Evolutionary conservation across 2,797 vertebrate genomes (phyloP).

Genomic region (Pangasius sanitwongsei): DNA sequence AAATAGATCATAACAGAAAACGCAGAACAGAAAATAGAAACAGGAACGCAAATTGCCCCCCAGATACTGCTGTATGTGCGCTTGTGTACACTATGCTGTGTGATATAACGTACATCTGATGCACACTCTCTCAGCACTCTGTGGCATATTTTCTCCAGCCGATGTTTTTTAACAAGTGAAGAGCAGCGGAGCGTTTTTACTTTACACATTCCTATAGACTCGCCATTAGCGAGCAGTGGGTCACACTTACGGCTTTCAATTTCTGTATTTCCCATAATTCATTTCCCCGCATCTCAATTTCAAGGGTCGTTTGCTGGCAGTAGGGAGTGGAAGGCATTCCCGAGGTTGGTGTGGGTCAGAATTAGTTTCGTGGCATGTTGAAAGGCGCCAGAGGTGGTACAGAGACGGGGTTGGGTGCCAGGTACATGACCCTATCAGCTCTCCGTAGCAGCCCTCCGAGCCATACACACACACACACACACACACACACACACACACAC

Average conservation of each 20-base stretch:
- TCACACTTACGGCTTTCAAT: constrained; percentile 63
- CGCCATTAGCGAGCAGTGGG: constrained; percentile 47
- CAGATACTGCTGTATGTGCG: background rate
- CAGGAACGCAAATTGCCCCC: background rate
- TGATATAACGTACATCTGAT: background rate
- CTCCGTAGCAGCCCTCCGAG: background rate
- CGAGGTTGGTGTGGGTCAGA: constrained; percentile 29
- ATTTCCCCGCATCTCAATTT: constrained; percentile 77
- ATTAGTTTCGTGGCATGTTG: constrained; percentile 46
- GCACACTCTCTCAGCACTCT: background rate
- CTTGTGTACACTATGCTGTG: background rate
- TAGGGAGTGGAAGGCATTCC: constrained; percentile 67
- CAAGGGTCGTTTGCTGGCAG: constrained; percentile 78
- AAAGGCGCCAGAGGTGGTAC: constrained; percentile 18
- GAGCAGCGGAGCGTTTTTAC: constrained; percentile 37
- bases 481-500: background rate
- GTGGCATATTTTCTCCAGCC: background rate
- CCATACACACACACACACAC: background rate
- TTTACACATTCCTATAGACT: constrained; percentile 46
- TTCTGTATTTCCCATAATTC: constrained; percentile 70
- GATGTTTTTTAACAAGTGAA: constrained; percentile 26
- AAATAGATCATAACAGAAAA: constrained; percentile 23
- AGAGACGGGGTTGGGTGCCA: constrained; percentile 5
- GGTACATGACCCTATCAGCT: constrained; percentile 34
- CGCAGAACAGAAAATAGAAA: constrained; percentile 11